These are phyloP conservation scores for Tetragonisca angustula DNA, from an alignment of 2,888 invertebrate species.

Conservation along the genomic window DNA sequence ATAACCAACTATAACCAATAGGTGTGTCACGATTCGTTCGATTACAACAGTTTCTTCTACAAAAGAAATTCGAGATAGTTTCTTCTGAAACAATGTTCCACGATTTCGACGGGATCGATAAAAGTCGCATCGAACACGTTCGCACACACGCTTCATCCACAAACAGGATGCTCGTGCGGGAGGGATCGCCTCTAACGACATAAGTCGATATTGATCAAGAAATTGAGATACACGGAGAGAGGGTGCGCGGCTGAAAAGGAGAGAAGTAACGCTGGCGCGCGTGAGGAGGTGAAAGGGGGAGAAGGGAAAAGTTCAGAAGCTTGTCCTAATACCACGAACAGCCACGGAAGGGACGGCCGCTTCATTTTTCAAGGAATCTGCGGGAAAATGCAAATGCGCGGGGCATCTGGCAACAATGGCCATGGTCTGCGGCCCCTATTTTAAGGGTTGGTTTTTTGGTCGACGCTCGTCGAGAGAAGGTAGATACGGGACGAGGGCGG, in stretches of 20 bases:
- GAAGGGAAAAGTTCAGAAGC: slow-evolving; percentile 55
- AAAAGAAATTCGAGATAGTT: not conserved
- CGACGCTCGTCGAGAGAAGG: slow-evolving; percentile 48
- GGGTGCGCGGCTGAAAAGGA: slow-evolving; percentile 32
- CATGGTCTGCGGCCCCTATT: slow-evolving; percentile 83
- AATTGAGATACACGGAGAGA: slow-evolving; percentile 37
- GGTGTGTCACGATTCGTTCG: no score
- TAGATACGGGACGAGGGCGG: slow-evolving; percentile 31
- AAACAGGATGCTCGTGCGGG: no score
- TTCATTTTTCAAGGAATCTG: slow-evolving; percentile 83
- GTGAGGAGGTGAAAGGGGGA: no score
- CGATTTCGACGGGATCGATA: no score
- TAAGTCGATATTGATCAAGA: slow-evolving; percentile 53
- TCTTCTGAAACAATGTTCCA: not conserved
- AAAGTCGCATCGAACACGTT: no score
- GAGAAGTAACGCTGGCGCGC: slow-evolving; percentile 24
- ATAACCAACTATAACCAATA: no score
- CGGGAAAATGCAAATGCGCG: slow-evolving; percentile 83
- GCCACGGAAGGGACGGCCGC: slow-evolving; percentile 67
- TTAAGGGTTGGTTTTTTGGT: slow-evolving; percentile 83
- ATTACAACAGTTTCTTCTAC: no score
- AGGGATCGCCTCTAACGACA: slow-evolving; percentile 9
- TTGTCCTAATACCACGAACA: slow-evolving; percentile 70
- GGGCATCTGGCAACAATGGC: slow-evolving; percentile 85
- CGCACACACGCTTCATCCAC: no score